Evolutionary conservation across 2,113 vertebrate species (phyloP).

Genomic region (Promerops cafer): DNA sequence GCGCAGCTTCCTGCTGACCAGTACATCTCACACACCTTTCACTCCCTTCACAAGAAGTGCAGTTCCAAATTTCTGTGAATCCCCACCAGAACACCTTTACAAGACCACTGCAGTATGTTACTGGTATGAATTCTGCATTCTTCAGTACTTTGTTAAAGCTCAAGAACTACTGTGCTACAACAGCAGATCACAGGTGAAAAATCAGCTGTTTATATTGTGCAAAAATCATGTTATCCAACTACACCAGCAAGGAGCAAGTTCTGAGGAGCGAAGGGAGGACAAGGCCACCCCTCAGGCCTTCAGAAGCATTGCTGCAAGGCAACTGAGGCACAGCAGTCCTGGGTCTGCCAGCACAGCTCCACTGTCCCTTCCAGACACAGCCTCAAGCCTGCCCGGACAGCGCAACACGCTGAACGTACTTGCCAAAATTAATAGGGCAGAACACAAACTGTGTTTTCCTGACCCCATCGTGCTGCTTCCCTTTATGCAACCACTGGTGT

Average conservation of each 20-base stretch:
- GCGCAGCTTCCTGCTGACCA: not conserved
- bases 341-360: not conserved
- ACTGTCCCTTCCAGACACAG: not conserved
- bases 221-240: not conserved
- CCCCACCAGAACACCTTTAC: not conserved
- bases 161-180: not conserved
- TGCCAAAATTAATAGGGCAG: not conserved
- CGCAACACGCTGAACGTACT: rapidly evolving
- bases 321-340: not conserved
- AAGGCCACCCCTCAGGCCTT: not conserved
- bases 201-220: not conserved
- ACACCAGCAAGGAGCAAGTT: not conserved
- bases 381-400: not conserved
- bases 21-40: not conserved
- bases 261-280: not conserved
- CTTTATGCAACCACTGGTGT: not conserved
- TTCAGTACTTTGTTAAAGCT: not conserved
- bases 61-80: not conserved
- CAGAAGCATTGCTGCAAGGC: not conserved
- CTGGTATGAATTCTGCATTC: not conserved
- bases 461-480: not conserved
- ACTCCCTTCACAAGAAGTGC: not conserved
- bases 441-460: not conserved
- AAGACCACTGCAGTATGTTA: not conserved
- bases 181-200: not conserved